Evolutionary conservation across 2,888 invertebrate genomes (phyloP), one percentile per base, ranked within the genome.

Genomic region (Diarsia brunnea): DNA sequence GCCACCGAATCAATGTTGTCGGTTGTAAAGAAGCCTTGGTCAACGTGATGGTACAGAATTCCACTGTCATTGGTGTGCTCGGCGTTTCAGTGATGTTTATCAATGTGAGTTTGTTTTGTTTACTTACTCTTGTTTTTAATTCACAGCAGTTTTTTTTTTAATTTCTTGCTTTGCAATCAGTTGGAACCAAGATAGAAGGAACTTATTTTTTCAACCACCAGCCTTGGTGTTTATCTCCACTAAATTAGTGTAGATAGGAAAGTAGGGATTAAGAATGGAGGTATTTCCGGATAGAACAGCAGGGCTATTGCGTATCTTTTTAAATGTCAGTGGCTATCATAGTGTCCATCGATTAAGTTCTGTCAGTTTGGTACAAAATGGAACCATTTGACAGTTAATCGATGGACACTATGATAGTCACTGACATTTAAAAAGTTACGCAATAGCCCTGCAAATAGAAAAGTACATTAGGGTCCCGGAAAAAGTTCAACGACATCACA

Each of bases 61-160:
- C 95, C 2, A 94, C 92, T 19, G 93, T 96, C 7, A 86, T 96
- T 0, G 96, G 96, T 3, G 95, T 96, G 5, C 88, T 96, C 8
- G 96, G 96, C 2, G 92, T 96, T 1, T 96, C 96, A 0, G 95
- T 96, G 16, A 95, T 96, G 94, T 96, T 96, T 85, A 95, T 96
- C 68, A 93, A 95, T 89, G 96, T 96, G 76, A 89, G 92, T 89
- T 16, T 45, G 16, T 45, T 53, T 78, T 69, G 19, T 24, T 51
- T 58, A 47, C 24, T 24, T 55, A n/a, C 2, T n/a, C 8, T 61
- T 27, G 27, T 49, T 60, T 60, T 12, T 4, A 55, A 31, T 58
- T 53, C 53, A 53, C n/a, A 12, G 12, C 21, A 31, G 31, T 27
- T 66, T 21, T 53, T n/a, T 45, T n/a, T n/a, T 69, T 27, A 45